Evolutionary conservation across 2,797 vertebrate species (phyloP), one percentile per base, ranked within the genome.

Genomic region (Anableps anableps): DNA sequence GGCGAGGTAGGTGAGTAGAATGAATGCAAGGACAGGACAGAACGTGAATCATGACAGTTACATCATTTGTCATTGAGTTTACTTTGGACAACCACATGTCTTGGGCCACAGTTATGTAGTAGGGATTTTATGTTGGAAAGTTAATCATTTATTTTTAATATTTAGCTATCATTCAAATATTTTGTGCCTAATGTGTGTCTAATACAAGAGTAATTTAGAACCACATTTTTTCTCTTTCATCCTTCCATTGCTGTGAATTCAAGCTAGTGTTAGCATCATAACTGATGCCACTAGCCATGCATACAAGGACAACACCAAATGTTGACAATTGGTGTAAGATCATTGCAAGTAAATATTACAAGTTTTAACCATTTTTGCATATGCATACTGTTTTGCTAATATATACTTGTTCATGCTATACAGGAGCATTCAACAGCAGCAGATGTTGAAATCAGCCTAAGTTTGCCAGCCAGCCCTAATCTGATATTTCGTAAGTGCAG

Each of bases 51-150:
- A 4, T 43, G 43, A 43, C 58, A 14, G 11, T 62, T 62, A 62
- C 31, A 9, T 31, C 58, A 31, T 60, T 60, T 48, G 47, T 48
- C 11, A 48, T 48, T 14, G 29, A 62, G 29, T 31, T 62, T 31
- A 62, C n/a, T 62, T 62, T 62, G n/a, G 29, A 47, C 29, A 14
- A 72, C 45, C 29, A 50, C 47, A n/a, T 72, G n/a, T 19, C 45
- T 72, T 48, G n/a, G n/a, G 71, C 16, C 45, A 72, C 47, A 72
- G 71, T 72, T 45, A 50, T 45, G 47, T 48, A 48, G 71, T 72
- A 48, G 31, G 16, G 45, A 31, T 72, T 72, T 72, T 72, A 72
- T 72, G 45, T n/a, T 72, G 45, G 16, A 72, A 72, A 72, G 45
- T 19, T 72, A 72, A 72, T 29, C 29, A 21, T 72, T 48, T 29